Evolutionary conservation across 2,113 vertebrate species (phyloP).

Genomic region (Malurus alboscapulatus): DNA sequence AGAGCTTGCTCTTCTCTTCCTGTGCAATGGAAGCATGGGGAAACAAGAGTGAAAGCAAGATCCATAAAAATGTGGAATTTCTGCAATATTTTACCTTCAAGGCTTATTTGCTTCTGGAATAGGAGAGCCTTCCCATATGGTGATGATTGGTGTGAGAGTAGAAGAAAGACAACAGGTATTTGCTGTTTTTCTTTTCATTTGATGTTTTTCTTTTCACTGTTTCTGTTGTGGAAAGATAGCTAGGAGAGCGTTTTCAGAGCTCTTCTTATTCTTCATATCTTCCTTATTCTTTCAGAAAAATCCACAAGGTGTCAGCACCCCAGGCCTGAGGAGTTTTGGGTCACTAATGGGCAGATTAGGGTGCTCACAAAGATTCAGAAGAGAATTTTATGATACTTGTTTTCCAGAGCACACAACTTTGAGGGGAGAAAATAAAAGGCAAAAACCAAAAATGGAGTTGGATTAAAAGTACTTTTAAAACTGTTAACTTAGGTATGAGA

Average conservation of each 20-base stretch:
- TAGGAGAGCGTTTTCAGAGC: neutral
- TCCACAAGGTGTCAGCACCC: neutral
- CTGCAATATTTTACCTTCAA: neutral
- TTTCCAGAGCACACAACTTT: neutral
- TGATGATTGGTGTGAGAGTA: neutral
- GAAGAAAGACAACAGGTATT: neutral
- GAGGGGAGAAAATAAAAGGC: accelerated
- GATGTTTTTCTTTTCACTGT: neutral
- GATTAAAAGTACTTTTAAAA: neutral
- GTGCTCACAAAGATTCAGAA: neutral
- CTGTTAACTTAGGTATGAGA: neutral
- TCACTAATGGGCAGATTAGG: neutral
- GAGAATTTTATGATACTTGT: neutral
- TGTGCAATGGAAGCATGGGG: accelerated
- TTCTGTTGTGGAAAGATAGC: neutral
- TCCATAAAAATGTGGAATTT: neutral
- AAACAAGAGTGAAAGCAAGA: neutral
- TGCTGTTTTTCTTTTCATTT: neutral
- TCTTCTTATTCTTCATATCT: neutral
- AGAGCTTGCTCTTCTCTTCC: neutral
- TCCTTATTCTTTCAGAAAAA: neutral
- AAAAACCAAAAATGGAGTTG: neutral
- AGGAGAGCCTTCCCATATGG: neutral
- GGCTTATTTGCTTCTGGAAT: neutral
- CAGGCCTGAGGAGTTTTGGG: neutral